Evolutionary conservation across 2,797 vertebrate genomes (phyloP), one percentile per base, ranked within the genome.

Genomic region (Esox masquinongy): DNA sequence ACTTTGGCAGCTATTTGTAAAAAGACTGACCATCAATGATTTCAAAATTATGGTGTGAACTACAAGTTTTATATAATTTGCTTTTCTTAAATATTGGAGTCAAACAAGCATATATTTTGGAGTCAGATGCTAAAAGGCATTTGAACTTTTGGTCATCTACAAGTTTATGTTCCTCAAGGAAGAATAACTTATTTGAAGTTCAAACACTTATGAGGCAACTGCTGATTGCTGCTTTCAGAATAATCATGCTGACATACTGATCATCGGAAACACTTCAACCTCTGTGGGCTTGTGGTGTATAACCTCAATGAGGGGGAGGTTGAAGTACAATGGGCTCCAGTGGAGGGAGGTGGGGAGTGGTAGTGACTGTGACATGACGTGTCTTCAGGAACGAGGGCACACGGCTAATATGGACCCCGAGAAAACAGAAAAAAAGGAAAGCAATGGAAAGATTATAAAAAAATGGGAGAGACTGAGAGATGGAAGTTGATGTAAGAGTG

Each of bases 371-470:
- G 8, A 34, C 56, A 12, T 12, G 56, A 24, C 11, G 22, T 61
- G 64, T 67, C 64, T 34, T 17, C 64, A 67, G 64, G 63, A 66
- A 34, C 63, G 15, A 66, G 63, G 29, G n/a, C n/a, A 66, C 31
- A 19, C 14, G 16, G 29, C 17, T 67, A 67, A 67, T 9, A 29
- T 17, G 31, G 4, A 63, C 24, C 24, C 15, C 7, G 59, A 63
- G 22, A 29, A 24, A 26, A 24, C 24, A 12, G 12, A 64, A 9
- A 29, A 12, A 66, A 26, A 3, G 5, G 63, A 17, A 31, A 15
- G 29, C 22, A 11, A 64, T 1, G 26, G 15, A 16, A 5, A 64
- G 61, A 15, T 8, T 4, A 5, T 0, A 5, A 11, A 22, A 66
- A 14, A 17, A 26, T 1, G 0, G 6, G 5, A 15, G 29, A 64